A percentile compares a stretch with the other conserved stretches of the same genome.
Conservation (phyloP, 23 tunicate genomes). For the Styela plicata region DNA sequence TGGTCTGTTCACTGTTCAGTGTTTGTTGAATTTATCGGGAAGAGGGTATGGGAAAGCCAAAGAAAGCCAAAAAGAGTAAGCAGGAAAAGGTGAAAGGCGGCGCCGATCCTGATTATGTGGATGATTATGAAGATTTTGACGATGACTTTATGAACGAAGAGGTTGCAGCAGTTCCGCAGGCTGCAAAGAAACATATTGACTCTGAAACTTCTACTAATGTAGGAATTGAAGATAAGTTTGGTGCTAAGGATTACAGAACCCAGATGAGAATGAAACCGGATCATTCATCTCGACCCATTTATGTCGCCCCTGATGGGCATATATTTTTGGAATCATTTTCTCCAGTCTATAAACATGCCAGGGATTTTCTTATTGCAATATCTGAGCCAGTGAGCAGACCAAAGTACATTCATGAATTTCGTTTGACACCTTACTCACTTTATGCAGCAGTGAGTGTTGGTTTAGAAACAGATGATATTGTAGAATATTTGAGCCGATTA, state of each 20-base stretch:
- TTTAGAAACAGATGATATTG: constrained; percentile 87
- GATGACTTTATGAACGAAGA: constrained; percentile 4
- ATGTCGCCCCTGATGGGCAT: constrained; percentile 95
- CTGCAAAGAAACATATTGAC: constrained; percentile 54
- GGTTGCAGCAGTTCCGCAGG: constrained; percentile 46
- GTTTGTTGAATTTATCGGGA: no score
- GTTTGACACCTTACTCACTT: constrained; percentile 91
- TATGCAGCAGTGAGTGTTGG: constrained; percentile 99
- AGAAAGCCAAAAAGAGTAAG: constrained; percentile 16
- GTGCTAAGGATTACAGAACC: constrained; percentile 77
- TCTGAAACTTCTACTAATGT: constrained; percentile 26
- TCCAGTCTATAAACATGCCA: constrained; percentile 94
- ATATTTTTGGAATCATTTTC: constrained; percentile 96
- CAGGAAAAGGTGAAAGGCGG: neutral
- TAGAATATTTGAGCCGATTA: constrained; percentile 64
- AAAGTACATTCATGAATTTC: constrained; percentile 80
- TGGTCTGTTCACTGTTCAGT: no score
- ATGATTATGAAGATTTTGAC: constrained; percentile 40
- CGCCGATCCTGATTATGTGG: constrained; percentile 9
- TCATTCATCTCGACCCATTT: constrained; percentile 76
- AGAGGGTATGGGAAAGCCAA: constrained; percentile 13
- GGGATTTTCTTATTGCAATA: constrained; percentile 97
- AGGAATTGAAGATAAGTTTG: constrained; percentile 57
- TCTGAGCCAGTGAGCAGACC: constrained; percentile 96
- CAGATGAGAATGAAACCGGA: constrained; percentile 79